Percentiles rank a stretch among this genome's conserved stretches.
Evolutionary conservation across 2,888 invertebrate genomes (phyloP).

Genomic region (Cheilosia scutellata): DNA sequence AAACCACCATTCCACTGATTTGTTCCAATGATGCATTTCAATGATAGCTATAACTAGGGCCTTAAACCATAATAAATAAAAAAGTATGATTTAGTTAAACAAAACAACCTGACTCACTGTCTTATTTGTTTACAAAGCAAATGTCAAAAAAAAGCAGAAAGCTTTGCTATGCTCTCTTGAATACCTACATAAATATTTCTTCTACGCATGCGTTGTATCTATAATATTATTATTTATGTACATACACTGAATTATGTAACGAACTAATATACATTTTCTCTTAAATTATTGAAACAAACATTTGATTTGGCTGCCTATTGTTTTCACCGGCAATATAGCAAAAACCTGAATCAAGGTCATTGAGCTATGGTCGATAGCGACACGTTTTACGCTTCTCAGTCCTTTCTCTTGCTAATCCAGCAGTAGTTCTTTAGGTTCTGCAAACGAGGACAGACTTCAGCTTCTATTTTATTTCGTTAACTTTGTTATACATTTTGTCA

Average conservation of each 20-base stretch:
- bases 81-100: too few species aligned
- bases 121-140: not conserved
- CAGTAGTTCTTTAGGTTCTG: conserved; percentile 53
- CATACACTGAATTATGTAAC: not conserved
- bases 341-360: conserved; percentile 47
- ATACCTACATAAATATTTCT: not conserved
- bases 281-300: conserved; percentile 15
- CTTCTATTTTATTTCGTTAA: not conserved
- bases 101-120: conserved; percentile 32
- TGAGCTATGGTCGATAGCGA: not conserved
- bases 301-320: not conserved
- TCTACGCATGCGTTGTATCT: conserved; percentile 14
- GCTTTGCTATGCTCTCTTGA: conserved; percentile 30
- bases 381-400: conserved; percentile 8
- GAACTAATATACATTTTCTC: not conserved
- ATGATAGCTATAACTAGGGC: too few species aligned
- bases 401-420: conserved; percentile 14
- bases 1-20: too few species aligned
- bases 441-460: conserved; percentile 37
- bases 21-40: too few species aligned
- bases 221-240: too few species aligned
- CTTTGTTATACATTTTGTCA: conserved; percentile 2
- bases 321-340: conserved; percentile 2
- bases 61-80: too few species aligned
- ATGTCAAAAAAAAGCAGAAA: conserved; percentile 15